Percentiles rank a stretch among this genome's conserved stretches.
Evolutionary conservation across 64 coral and sea anemone genomes (phyloP).

Genomic region (Stylophora pistillata): DNA sequence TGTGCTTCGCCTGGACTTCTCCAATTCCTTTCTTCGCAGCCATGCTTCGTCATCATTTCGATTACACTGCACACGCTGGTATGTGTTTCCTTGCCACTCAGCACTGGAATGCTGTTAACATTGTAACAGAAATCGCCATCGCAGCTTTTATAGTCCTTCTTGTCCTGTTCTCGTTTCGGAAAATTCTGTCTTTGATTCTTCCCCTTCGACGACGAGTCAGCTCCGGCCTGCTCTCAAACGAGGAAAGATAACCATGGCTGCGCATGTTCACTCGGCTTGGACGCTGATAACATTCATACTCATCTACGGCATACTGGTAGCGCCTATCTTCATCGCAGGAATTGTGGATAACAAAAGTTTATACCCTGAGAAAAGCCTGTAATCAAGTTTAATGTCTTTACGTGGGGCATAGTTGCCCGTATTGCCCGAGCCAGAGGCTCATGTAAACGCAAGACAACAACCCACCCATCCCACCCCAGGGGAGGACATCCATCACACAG

Average conservation of each 20-base stretch:
- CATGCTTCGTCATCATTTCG: neutral
- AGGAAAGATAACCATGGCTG: neutral
- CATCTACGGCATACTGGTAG: neutral
- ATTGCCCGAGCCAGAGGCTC: no score
- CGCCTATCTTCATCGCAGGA: neutral
- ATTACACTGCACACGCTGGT: neutral
- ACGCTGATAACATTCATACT: neutral
- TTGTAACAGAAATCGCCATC: neutral
- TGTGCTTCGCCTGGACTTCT: neutral
- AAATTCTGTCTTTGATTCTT: neutral
- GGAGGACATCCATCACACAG: no score
- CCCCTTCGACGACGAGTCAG: neutral
- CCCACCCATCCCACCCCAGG: no score
- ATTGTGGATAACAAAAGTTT: neutral
- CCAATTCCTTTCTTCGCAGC: neutral
- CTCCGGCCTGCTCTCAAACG: neutral
- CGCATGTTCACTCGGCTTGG: neutral
- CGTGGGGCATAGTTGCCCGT: no score
- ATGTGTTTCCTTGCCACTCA: neutral
- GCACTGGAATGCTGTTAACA: neutral
- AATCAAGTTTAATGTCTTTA: no score
- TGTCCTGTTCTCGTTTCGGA: slow-evolving; percentile 2
- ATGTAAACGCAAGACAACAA: no score
- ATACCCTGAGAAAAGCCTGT: neutral
- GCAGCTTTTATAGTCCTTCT: neutral